These are phyloP conservation scores for Melanerpes formicivorus DNA, from an alignment of 2,113 vertebrate species.

Conservation along the genomic window DNA sequence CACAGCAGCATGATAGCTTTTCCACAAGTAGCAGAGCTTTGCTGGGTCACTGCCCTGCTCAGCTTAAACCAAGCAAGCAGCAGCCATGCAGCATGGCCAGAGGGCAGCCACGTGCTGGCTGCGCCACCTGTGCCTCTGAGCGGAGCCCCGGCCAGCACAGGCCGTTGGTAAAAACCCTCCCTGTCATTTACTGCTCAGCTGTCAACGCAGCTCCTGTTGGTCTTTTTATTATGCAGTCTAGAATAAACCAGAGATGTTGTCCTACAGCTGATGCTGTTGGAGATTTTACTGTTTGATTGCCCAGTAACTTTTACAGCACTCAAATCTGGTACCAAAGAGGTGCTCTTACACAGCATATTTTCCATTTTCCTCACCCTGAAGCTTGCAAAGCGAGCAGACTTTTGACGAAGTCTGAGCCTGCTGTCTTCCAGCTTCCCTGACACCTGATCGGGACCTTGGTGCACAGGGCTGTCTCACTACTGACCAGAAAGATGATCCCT, in stretches of 20 bases:
- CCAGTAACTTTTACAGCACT: not conserved
- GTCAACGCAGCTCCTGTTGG: not conserved
- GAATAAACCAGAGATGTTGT: not conserved
- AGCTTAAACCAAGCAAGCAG: not conserved
- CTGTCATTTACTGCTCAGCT: not conserved
- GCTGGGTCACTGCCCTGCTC: not conserved
- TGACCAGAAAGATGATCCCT: not conserved
- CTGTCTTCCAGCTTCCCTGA: not conserved
- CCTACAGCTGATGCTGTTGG: not conserved
- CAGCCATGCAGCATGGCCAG: not conserved
- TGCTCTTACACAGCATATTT: not conserved
- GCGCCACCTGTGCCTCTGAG: fast-evolving
- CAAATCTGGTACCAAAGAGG: not conserved
- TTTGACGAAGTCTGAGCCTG: not conserved
- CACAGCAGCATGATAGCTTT: fast-evolving
- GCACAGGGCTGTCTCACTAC: not conserved
- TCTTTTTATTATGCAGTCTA: not conserved
- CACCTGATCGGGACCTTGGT: fast-evolving
- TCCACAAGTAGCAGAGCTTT: not conserved
- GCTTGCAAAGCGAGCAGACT: not conserved
- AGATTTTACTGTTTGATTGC: not conserved
- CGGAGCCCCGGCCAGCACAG: fast-evolving
- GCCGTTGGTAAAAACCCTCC: fast-evolving
- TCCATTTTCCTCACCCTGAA: not conserved
- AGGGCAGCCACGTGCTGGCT: not conserved